A percentile compares a stretch with the other conserved stretches of the same genome.
Conservation (phyloP, 2,113 vertebrate genomes). For the Steatornis caripensis region DNA sequence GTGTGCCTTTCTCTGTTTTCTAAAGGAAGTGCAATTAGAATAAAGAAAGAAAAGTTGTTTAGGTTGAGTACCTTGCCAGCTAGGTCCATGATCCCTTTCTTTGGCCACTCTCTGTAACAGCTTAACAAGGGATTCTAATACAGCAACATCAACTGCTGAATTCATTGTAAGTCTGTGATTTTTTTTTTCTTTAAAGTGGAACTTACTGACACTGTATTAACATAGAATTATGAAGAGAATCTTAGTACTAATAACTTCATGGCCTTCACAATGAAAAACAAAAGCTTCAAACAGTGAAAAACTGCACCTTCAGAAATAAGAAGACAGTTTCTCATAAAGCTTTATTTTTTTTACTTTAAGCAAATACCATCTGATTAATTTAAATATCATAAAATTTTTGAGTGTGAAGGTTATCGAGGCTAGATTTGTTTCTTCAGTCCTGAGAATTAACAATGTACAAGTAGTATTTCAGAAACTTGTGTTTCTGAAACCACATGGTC, state of each 20-base stretch:
- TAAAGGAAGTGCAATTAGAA: background rate
- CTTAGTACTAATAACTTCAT: background rate
- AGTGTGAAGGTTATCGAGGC: background rate
- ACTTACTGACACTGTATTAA: background rate
- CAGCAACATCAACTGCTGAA: background rate
- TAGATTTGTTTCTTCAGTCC: background rate
- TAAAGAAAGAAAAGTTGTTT: background rate
- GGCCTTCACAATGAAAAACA: background rate
- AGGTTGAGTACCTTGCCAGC: background rate
- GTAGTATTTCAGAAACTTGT: background rate
- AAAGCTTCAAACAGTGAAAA: background rate
- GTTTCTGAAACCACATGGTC: background rate
- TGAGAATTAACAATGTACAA: background rate
- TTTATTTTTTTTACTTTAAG: background rate
- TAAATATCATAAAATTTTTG: background rate
- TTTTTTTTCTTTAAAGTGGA: background rate
- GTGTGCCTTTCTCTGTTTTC: background rate
- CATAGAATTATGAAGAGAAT: background rate
- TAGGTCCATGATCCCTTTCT: background rate
- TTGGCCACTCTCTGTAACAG: background rate
- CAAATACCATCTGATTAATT: background rate
- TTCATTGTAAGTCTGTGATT: background rate
- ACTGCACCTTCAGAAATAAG: background rate
- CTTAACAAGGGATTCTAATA: background rate
- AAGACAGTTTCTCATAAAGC: background rate